Percentiles rank a stretch among this genome's conserved stretches.
Evolutionary conservation across 2,888 invertebrate species (phyloP).

Genomic region (Antheraea yamamai): DNA sequence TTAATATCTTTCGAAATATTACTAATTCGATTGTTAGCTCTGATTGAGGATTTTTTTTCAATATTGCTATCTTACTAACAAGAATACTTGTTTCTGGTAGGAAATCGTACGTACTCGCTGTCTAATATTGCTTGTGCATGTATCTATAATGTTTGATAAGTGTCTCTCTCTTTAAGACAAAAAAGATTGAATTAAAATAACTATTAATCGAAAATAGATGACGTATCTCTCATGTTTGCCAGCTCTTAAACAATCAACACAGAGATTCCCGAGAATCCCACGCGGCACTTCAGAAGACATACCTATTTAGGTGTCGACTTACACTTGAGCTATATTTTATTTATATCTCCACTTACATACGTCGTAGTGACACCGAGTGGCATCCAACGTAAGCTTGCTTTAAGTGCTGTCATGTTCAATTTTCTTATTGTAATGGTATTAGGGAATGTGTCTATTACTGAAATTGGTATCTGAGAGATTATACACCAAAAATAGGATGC

Average conservation of each 20-base stretch:
- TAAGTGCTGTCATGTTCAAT: conserved; percentile 13
- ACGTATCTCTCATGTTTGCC: not conserved
- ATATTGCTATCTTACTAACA: too few species aligned
- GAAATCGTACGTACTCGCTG: too few species aligned
- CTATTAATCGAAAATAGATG: not conserved
- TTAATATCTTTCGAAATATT: too few species aligned
- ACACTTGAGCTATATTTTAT: conserved; percentile 12
- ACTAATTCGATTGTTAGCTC: too few species aligned
- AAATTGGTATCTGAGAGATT: not conserved
- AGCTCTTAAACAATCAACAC: not conserved
- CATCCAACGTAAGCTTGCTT: not conserved
- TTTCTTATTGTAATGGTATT: not conserved
- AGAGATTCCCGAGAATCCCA: conserved; percentile 6
- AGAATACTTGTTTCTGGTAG: too few species aligned
- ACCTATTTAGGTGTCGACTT: conserved; percentile 6
- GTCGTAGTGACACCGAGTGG: not conserved
- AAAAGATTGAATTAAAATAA: not conserved
- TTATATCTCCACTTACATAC: conserved; percentile 14
- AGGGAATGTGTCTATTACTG: not conserved
- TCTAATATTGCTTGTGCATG: too few species aligned
- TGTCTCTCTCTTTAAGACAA: not conserved
- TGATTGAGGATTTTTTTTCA: too few species aligned
- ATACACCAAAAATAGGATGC: not conserved
- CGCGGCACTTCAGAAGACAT: conserved; percentile 9
- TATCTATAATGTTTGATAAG: not conserved